Evolutionary conservation across 2,113 vertebrate species (phyloP).

Genomic region (Regulus satrapa): DNA sequence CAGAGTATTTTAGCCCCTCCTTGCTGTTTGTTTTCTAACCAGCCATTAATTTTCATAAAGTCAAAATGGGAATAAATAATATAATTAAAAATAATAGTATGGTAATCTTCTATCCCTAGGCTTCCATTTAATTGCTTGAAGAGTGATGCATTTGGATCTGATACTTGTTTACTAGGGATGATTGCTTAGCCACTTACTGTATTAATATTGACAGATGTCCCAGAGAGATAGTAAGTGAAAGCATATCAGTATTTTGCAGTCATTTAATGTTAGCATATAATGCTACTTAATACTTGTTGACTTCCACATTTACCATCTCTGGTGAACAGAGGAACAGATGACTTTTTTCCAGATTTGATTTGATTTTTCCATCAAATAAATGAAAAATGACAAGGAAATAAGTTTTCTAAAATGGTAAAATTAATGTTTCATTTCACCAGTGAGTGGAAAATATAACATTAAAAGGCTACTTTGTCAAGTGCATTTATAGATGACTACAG

Average conservation of each 20-base stretch:
- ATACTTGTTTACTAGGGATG: conserved; percentile 32
- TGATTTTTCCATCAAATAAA: background rate
- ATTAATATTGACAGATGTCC: conserved; percentile 70
- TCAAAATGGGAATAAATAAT: conserved; percentile 31
- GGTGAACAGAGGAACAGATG: background rate
- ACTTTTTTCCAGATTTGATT: background rate
- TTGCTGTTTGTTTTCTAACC: background rate
- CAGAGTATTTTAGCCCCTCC: background rate
- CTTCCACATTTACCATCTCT: background rate
- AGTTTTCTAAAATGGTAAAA: background rate
- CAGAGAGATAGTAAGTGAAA: conserved; percentile 46
- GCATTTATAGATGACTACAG: background rate
- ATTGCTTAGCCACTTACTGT: conserved; percentile 46
- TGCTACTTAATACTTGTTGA: background rate
- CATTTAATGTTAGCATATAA: conserved; percentile 23
- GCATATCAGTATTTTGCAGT: conserved; percentile 33
- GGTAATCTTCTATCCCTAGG: conserved; percentile 35
- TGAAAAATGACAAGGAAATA: background rate
- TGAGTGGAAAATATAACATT: rapidly evolving
- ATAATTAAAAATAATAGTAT: conserved; percentile 38
- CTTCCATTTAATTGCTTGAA: conserved; percentile 42
- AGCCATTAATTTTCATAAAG: conserved; percentile 26
- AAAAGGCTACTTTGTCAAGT: background rate
- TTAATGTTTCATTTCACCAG: background rate
- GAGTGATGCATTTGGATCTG: conserved; percentile 15